Percentiles rank a stretch among this genome's conserved stretches.
Evolutionary conservation across 2,113 vertebrate species (phyloP).

Genomic region (Lepisosteus osseus): DNA sequence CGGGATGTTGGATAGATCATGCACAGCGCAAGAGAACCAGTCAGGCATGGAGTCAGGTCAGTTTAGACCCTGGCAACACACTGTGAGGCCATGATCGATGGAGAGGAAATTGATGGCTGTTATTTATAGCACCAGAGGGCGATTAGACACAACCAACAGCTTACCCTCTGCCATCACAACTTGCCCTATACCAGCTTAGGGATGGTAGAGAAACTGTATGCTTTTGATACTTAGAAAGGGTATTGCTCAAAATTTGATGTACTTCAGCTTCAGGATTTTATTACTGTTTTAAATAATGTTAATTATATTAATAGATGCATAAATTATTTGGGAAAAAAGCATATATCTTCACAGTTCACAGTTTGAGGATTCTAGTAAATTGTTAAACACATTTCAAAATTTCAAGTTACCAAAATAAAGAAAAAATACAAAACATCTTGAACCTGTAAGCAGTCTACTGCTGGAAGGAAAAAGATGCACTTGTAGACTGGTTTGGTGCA

Average conservation of each 20-base stretch:
- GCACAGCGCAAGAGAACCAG: conserved; percentile 44
- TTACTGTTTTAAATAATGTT: too few species aligned
- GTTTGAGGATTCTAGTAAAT: too few species aligned
- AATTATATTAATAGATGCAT: too few species aligned
- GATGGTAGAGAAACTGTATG: conserved; percentile 44
- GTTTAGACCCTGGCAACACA: conserved; percentile 22
- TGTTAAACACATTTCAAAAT: too few species aligned
- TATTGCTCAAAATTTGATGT: neutral
- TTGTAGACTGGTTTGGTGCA: too few species aligned
- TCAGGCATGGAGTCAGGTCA: conserved; percentile 52
- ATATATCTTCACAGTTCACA: too few species aligned
- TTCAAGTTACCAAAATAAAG: too few species aligned
- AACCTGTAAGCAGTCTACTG: too few species aligned
- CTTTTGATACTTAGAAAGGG: neutral
- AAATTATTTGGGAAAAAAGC: too few species aligned
- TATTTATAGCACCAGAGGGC: conserved; percentile 63
- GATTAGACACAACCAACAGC: conserved; percentile 59
- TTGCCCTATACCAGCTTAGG: conserved; percentile 49
- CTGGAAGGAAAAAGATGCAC: too few species aligned
- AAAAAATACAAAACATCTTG: too few species aligned
- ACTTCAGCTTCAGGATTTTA: too few species aligned
- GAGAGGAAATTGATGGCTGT: conserved; percentile 53
- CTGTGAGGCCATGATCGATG: conserved; percentile 54
- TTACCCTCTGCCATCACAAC: conserved; percentile 60
- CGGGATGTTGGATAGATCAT: conserved; percentile 55